A percentile compares a stretch with the other conserved stretches of the same genome.
Conservation (phyloP, 2,888 invertebrate genomes). For the Charanyca ferruginea region DNA sequence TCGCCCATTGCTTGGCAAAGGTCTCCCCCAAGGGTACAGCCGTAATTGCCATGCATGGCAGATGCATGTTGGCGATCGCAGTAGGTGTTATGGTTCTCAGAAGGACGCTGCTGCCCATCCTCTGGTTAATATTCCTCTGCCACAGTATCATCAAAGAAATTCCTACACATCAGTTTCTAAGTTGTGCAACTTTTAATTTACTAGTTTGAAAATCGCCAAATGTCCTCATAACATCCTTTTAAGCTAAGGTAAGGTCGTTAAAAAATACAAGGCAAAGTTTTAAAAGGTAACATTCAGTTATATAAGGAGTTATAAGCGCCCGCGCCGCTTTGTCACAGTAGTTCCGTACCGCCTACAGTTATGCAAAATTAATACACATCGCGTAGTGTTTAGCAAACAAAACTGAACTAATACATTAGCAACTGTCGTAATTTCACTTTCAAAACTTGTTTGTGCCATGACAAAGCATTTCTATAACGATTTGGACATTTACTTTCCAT, state of each 20-base stretch:
- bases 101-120: no score
- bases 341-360: slow-evolving; percentile 28
- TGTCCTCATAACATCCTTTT: neutral
- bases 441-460: slow-evolving; percentile 49
- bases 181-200: neutral
- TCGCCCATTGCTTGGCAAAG: no score
- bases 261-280: neutral
- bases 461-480: slow-evolving; percentile 43
- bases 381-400: slow-evolving; percentile 36
- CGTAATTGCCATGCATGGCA: no score
- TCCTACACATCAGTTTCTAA: neutral
- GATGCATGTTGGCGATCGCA: no score
- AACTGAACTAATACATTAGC: slow-evolving; percentile 46
- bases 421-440: slow-evolving; percentile 61
- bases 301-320: slow-evolving; percentile 1
- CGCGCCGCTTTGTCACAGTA: neutral
- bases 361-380: slow-evolving; percentile 46
- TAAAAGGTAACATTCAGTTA: slow-evolving; percentile 3
- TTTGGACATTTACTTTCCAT: slow-evolving; percentile 45
- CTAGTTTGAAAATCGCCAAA: neutral
- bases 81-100: no score
- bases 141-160: neutral
- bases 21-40: no score
- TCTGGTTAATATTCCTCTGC: no score
- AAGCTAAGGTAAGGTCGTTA: neutral